Percentiles rank a stretch among this genome's conserved stretches.
Conservation (phyloP, 2,888 invertebrate genomes). For the Oligia fasciuncula region DNA sequence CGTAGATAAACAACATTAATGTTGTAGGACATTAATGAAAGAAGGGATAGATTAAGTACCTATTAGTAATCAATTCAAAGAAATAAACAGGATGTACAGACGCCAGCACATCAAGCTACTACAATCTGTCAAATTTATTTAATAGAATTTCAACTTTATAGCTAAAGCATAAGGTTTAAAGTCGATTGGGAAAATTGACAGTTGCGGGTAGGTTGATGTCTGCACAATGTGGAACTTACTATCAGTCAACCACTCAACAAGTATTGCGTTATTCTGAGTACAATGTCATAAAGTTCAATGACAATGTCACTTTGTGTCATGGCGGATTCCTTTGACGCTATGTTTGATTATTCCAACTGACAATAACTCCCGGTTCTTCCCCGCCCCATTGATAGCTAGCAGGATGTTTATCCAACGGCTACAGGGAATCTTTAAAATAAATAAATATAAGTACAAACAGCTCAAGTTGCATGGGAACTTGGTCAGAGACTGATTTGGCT, state of each 20-base stretch:
- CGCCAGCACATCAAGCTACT: too few relatives aligned
- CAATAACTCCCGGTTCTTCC: constrained; percentile 14
- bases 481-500: background rate
- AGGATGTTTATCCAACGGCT: constrained; percentile 52
- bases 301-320: constrained; percentile 27
- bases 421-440: constrained; percentile 38
- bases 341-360: constrained; percentile 1
- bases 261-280: background rate
- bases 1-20: constrained; percentile 8
- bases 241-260: background rate
- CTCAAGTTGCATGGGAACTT: constrained; percentile 36
- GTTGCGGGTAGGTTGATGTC: too few relatives aligned
- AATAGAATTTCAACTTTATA: too few relatives aligned
- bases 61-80: constrained; percentile 10
- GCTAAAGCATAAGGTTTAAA: too few relatives aligned
- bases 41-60: constrained; percentile 4
- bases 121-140: too few relatives aligned
- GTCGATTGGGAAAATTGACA: too few relatives aligned
- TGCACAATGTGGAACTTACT: background rate
- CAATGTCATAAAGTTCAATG: background rate
- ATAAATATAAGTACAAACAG: constrained; percentile 45
- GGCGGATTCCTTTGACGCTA: constrained; percentile 19
- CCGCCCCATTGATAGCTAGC: constrained; percentile 11
- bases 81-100: constrained; percentile 10
- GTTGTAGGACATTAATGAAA: constrained; percentile 19